These are phyloP conservation scores for Delia radicum DNA, from an alignment of 1,140 invertebrate genomes.

Conservation along the genomic window DNA sequence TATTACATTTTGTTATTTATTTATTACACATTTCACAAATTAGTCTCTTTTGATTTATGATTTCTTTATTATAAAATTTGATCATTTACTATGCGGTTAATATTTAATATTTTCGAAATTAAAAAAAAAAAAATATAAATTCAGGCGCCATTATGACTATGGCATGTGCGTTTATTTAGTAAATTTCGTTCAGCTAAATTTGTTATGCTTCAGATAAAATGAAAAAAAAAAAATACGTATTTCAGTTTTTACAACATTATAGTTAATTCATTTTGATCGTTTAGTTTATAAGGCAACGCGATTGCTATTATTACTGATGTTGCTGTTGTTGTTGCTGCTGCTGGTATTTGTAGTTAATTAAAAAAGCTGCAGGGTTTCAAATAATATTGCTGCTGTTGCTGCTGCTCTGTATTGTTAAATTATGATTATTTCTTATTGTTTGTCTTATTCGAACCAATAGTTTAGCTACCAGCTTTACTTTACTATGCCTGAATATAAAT, in stretches of 20 bases:
- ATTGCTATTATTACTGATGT: background rate
- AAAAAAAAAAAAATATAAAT: no score
- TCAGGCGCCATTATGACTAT: background rate
- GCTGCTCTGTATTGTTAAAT: background rate
- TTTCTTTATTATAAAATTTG: background rate
- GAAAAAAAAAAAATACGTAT: no score
- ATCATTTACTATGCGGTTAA: background rate
- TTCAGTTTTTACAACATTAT: no score
- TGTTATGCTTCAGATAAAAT: background rate
- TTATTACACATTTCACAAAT: background rate
- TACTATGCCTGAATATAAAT: no score
- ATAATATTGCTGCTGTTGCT: background rate
- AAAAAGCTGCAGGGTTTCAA: constrained; percentile 3
- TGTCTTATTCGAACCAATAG: background rate
- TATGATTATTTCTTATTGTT: background rate
- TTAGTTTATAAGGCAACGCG: background rate
- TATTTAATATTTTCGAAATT: no score
- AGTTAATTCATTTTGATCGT: no score
- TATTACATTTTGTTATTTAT: background rate
- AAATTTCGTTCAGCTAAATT: background rate
- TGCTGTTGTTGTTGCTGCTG: background rate
- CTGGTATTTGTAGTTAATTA: background rate
- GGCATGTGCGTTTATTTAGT: background rate
- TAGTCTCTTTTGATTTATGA: background rate
- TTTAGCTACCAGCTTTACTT: no score